Conservation (phyloP, 2,888 invertebrate genomes). For the Drosophila nigritarsus region DNA sequence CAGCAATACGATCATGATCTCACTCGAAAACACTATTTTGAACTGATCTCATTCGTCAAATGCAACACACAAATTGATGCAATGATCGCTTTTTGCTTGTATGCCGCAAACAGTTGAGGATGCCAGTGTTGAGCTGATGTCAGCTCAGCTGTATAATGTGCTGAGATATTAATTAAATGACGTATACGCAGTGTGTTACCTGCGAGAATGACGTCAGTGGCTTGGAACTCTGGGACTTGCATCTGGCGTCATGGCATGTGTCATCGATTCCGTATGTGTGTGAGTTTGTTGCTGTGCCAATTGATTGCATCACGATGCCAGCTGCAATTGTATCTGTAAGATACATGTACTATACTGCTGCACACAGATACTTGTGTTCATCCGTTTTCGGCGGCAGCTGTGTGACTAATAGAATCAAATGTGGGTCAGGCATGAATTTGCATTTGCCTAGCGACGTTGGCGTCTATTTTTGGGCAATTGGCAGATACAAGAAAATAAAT, state of each 20-base stretch:
- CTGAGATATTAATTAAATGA: slow-evolving; percentile 29
- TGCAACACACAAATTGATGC: slow-evolving; percentile 4
- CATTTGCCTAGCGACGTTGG: slow-evolving; percentile 52
- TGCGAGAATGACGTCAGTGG: slow-evolving; percentile 60
- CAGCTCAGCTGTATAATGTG: slow-evolving; percentile 15
- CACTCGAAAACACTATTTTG: background rate
- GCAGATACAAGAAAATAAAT: slow-evolving; percentile 38
- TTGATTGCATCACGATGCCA: slow-evolving; percentile 65
- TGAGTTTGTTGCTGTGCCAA: slow-evolving; percentile 26
- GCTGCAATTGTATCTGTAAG: slow-evolving; percentile 37
- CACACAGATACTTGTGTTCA: slow-evolving; percentile 25
- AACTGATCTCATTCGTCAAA: slow-evolving; percentile 18
- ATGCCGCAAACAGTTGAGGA: background rate
- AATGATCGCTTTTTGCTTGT: background rate
- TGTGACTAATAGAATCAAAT: slow-evolving; percentile 75
- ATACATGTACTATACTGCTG: background rate
- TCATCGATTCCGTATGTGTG: slow-evolving; percentile 55
- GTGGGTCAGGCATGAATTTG: slow-evolving; percentile 81
- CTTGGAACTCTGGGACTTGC: slow-evolving; percentile 28
- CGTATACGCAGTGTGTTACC: slow-evolving; percentile 49
- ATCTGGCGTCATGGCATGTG: slow-evolving; percentile 58
- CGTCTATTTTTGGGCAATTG: slow-evolving; percentile 69
- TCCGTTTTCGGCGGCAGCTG: slow-evolving; percentile 55
- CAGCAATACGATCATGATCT: slow-evolving; percentile 18
- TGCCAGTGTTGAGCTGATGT: slow-evolving; percentile 31